Percentiles rank a stretch among this genome's conserved stretches.
phyloP scores from a whole-genome alignment of 2,113 vertebrate species.

The Elgaria multicarinata region DNA sequence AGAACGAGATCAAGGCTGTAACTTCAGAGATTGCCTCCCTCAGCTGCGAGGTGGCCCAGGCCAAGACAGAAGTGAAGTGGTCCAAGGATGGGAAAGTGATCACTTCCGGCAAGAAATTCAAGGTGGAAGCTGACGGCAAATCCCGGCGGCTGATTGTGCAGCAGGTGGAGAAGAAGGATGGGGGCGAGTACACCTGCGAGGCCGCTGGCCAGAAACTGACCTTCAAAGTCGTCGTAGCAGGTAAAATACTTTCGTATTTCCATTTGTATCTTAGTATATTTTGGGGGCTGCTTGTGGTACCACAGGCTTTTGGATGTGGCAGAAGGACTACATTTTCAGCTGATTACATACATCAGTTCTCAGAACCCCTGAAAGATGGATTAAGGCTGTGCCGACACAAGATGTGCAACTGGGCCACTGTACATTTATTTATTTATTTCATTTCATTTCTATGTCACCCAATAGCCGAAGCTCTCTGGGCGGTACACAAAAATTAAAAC shows the following conservation, averaged over 20 bases:
- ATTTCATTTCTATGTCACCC: no score
- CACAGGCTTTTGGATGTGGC: not conserved
- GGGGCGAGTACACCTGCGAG: slow-evolving; percentile 76
- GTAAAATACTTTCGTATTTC: slow-evolving; percentile 36
- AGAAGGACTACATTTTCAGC: not conserved
- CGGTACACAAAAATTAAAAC: no score
- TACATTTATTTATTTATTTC: no score
- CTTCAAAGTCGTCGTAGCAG: slow-evolving; percentile 72
- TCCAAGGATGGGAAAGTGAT: slow-evolving; percentile 80
- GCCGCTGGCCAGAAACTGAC: slow-evolving; percentile 67
- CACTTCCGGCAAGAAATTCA: slow-evolving; percentile 69
- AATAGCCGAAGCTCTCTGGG: no score
- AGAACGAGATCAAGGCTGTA: slow-evolving; percentile 75
- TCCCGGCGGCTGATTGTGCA: slow-evolving; percentile 77
- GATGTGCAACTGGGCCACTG: not conserved
- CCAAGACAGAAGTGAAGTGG: slow-evolving; percentile 82
- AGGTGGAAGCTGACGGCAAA: slow-evolving; percentile 71
- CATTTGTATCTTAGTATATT: not conserved
- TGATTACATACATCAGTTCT: no score
- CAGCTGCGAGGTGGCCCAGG: slow-evolving; percentile 76
- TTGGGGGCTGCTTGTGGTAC: not conserved
- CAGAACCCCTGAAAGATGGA: no score
- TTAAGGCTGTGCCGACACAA: not conserved
- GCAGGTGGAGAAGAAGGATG: slow-evolving; percentile 79
- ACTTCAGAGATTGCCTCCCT: slow-evolving; percentile 70